A percentile compares a stretch with the other conserved stretches of the same genome.
Evolutionary conservation across 2,797 vertebrate species (phyloP).

Genomic region (Hybognathus amarus): DNA sequence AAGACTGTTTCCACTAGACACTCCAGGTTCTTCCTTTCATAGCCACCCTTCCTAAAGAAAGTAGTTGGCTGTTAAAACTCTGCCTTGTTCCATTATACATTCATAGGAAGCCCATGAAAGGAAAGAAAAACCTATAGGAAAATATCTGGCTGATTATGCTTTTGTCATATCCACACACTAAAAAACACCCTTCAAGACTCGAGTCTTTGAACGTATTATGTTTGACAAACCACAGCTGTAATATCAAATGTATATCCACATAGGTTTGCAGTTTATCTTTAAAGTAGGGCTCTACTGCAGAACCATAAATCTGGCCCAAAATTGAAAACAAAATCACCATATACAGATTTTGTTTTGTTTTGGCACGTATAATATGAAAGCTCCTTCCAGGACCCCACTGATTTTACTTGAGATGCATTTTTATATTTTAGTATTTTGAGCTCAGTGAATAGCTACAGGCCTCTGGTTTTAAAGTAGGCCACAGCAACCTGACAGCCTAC

Average conservation of each 20-base stretch:
- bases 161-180: neutral
- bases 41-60: neutral
- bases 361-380: neutral
- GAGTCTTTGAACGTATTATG: neutral
- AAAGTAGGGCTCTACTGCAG: neutral
- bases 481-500: neutral
- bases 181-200: neutral
- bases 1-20: constrained; percentile 8
- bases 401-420: constrained; percentile 9
- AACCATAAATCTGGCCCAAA: neutral
- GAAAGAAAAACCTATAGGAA: neutral
- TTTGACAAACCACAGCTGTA: constrained; percentile 1
- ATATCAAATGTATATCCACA: constrained; percentile 8
- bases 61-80: neutral
- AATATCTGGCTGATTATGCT: neutral
- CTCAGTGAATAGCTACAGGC: neutral
- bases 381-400: neutral
- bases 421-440: neutral
- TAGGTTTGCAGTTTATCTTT: neutral
- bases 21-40: neutral
- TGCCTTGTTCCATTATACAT: neutral
- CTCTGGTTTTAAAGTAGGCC: constrained; percentile 5
- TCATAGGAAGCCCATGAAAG: neutral
- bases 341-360: neutral
- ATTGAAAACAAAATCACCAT: neutral